A percentile compares a stretch with the other conserved stretches of the same genome.
phyloP scores from a whole-genome alignment of 2,888 invertebrate genomes.

The Danaus chrysippus region DNA sequence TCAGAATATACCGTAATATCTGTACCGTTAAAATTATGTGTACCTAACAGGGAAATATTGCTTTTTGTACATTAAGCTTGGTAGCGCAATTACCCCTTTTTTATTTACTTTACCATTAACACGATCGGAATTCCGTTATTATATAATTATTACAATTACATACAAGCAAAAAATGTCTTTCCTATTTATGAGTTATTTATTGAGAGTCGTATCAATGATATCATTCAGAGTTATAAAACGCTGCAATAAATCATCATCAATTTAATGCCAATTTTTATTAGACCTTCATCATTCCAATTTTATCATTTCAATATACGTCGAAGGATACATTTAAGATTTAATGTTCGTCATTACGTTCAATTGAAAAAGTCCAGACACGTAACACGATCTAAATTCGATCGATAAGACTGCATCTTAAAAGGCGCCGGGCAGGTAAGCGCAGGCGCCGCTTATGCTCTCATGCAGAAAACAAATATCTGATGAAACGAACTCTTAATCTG shows the following conservation, averaged over 20 bases:
- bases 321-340: constrained; percentile 26
- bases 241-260: constrained; percentile 1
- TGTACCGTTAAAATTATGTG: constrained; percentile 8
- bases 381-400: constrained; percentile 59
- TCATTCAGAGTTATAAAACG: constrained; percentile 5
- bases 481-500: constrained; percentile 74
- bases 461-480: constrained; percentile 72
- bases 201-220: not conserved
- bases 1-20: too few species aligned
- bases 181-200: not conserved
- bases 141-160: not conserved
- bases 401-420: constrained; percentile 58
- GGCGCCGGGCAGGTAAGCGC: constrained; percentile 53
- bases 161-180: not conserved
- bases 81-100: too few species aligned
- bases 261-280: constrained; percentile 19
- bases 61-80: not conserved
- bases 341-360: constrained; percentile 35
- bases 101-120: too few species aligned
- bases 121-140: too few species aligned
- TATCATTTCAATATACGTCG: constrained; percentile 27
- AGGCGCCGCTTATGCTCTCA: constrained; percentile 66
- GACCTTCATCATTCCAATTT: constrained; percentile 25
- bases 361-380: constrained; percentile 43
- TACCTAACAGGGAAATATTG: not conserved